Evolutionary conservation across 2,113 vertebrate species (phyloP).

Genomic region (Corythoichthys haematopterus): DNA sequence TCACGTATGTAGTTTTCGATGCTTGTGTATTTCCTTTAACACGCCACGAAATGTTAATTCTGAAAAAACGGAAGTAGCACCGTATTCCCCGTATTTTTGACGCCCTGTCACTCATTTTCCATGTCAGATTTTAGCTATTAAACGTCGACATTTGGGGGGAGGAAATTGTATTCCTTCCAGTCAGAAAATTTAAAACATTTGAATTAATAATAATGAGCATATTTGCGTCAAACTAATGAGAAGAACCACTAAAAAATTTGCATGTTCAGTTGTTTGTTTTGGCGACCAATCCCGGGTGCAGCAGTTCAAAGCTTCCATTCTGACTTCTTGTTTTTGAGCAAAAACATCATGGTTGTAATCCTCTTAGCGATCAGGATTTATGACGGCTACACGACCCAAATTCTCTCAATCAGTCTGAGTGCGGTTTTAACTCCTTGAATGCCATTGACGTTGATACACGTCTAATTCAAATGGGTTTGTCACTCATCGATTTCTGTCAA

Average conservation of each 20-base stretch:
- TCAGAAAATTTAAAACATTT: not conserved
- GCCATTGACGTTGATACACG: too few species aligned
- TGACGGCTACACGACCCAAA: constrained; percentile 24
- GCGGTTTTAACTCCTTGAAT: constrained; percentile 18
- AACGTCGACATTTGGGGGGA: too few species aligned
- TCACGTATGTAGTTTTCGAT: not conserved
- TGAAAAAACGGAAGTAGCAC: not conserved
- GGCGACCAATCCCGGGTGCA: not conserved
- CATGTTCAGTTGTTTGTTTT: not conserved
- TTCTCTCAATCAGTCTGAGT: constrained; percentile 40
- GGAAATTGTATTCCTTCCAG: not conserved
- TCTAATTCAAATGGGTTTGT: too few species aligned
- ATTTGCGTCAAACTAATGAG: not conserved
- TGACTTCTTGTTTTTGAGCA: not conserved
- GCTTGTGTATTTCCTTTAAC: rapidly evolving
- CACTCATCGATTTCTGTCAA: too few species aligned
- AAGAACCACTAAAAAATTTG: not conserved
- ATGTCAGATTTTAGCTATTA: constrained; percentile 11
- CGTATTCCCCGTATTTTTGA: constrained; percentile 19
- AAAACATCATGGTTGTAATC: constrained; percentile 45
- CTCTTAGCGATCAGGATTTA: constrained; percentile 45
- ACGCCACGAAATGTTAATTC: constrained; percentile 10
- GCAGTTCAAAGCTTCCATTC: not conserved
- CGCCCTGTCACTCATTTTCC: not conserved
- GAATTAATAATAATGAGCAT: not conserved